Percentiles rank a stretch among this genome's conserved stretches.
Evolutionary conservation across 2,113 vertebrate species (phyloP).

Genomic region (Lampris incognitus): DNA sequence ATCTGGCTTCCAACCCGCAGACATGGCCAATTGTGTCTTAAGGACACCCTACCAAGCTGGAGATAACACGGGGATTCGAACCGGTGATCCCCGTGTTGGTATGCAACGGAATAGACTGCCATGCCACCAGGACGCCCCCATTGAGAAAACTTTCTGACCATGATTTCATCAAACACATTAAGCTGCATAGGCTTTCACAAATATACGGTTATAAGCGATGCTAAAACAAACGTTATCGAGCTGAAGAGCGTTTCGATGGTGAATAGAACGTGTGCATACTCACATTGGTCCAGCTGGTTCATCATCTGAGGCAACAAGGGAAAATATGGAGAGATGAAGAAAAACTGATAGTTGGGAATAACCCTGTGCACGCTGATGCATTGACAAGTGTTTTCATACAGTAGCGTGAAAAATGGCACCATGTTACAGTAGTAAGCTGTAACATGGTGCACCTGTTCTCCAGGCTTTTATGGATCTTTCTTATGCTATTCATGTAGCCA

Average conservation of each 20-base stretch:
- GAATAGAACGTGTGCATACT: conserved; percentile 67
- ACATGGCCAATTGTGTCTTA: too few relatives aligned
- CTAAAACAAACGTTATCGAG: conserved; percentile 26
- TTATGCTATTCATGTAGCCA: not conserved
- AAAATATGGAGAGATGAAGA: conserved; percentile 69
- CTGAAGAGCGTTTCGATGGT: conserved; percentile 11
- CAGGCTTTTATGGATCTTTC: not conserved
- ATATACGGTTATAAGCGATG: conserved; percentile 30
- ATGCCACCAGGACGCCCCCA: too few relatives aligned
- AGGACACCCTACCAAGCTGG: too few relatives aligned
- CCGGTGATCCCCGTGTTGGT: too few relatives aligned
- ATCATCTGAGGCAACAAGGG: conserved; percentile 86
- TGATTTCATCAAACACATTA: conserved; percentile 21
- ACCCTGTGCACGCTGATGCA: conserved; percentile 36
- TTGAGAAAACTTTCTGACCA: conserved; percentile 4
- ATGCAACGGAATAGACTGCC: too few relatives aligned
- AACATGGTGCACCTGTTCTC: not conserved
- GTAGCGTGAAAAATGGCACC: conserved; percentile 1
- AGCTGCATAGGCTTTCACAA: conserved; percentile 23
- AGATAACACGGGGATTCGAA: too few relatives aligned
- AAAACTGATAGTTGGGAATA: conserved; percentile 73
- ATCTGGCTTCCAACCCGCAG: too few relatives aligned
- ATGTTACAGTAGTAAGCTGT: conserved; percentile 15
- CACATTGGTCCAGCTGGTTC: conserved; percentile 97
- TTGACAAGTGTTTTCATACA: not conserved